Percentiles rank a stretch among this genome's conserved stretches.
Evolutionary conservation across 2,888 invertebrate species (phyloP).

Genomic region (Acleris emargana): DNA sequence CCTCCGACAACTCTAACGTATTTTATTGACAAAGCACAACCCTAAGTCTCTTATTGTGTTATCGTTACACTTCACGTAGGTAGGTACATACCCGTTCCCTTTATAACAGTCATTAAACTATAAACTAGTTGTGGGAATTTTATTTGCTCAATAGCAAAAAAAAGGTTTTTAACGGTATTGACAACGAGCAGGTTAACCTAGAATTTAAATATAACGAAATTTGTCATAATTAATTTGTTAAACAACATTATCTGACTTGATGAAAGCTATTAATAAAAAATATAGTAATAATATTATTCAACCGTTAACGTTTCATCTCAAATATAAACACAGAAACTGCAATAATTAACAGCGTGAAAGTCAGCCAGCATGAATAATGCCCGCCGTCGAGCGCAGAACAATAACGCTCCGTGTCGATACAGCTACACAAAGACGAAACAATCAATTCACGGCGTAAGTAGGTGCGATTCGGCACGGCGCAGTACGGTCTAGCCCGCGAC

Average conservation of each 20-base stretch:
- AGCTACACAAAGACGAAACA: constrained; percentile 81
- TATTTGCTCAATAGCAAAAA: constrained; percentile 15
- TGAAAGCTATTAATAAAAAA: constrained; percentile 10
- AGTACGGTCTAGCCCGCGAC: constrained; percentile 77
- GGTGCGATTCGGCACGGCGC: constrained; percentile 80
- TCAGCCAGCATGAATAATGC: constrained; percentile 78
- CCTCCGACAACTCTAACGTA: constrained; percentile 64
- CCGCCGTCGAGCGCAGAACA: constrained; percentile 72
- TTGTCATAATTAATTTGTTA: background rate
- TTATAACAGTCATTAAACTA: constrained; percentile 38
- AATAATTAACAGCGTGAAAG: constrained; percentile 76
- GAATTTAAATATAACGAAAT: constrained; percentile 5
- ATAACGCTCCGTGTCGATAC: constrained; percentile 80
- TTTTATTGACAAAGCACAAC: constrained; percentile 71
- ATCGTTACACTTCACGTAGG: constrained; percentile 74
- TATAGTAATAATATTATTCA: constrained; percentile 20
- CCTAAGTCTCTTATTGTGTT: constrained; percentile 71
- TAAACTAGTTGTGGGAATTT: constrained; percentile 17
- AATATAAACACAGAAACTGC: constrained; percentile 71
- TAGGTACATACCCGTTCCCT: constrained; percentile 64
- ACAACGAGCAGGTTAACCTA: constrained; percentile 5
- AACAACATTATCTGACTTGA: constrained; percentile 11
- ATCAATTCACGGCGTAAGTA: constrained; percentile 83
- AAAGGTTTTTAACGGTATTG: constrained; percentile 19
- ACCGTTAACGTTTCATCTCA: constrained; percentile 36